phyloP scores from a whole-genome alignment of 1,140 invertebrate genomes.

The Drosophila equinoxialis region DNA sequence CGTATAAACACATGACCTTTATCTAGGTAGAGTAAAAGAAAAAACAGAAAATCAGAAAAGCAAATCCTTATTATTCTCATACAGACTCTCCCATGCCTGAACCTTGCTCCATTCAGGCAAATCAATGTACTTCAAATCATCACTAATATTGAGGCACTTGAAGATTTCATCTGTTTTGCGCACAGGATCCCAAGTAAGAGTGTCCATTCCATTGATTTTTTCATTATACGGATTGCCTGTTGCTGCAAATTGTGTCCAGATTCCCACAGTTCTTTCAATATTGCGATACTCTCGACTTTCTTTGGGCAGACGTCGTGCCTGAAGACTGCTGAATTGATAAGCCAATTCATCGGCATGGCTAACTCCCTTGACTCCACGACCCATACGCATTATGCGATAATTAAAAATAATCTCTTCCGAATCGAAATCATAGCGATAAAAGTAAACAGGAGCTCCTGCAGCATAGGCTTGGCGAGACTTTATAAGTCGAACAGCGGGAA shows the following conservation, averaged over 20 bases:
- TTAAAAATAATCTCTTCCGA: constrained; percentile 71
- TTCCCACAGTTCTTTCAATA: constrained; percentile 77
- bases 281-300: constrained; percentile 76
- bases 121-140: constrained; percentile 77
- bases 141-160: constrained; percentile 83
- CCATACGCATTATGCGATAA: constrained; percentile 79
- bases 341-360: constrained; percentile 87
- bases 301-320: constrained; percentile 80
- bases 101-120: constrained; percentile 83
- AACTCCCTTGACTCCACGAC: constrained; percentile 79
- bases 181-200: constrained; percentile 66
- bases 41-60: constrained; percentile 37
- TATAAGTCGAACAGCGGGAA: constrained; percentile 79
- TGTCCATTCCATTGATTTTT: constrained; percentile 71
- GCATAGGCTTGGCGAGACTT: constrained; percentile 70
- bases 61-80: constrained; percentile 57
- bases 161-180: constrained; percentile 65
- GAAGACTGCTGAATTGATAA: constrained; percentile 85
- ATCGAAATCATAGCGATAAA: constrained; percentile 83
- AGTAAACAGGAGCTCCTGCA: constrained; percentile 79
- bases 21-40: neutral
- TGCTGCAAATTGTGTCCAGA: constrained; percentile 83
- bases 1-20: constrained; percentile 4
- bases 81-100: constrained; percentile 82
- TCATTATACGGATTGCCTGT: constrained; percentile 79